Conservation (phyloP, 1,140 invertebrate species). For the Pogonus chalceus region DNA sequence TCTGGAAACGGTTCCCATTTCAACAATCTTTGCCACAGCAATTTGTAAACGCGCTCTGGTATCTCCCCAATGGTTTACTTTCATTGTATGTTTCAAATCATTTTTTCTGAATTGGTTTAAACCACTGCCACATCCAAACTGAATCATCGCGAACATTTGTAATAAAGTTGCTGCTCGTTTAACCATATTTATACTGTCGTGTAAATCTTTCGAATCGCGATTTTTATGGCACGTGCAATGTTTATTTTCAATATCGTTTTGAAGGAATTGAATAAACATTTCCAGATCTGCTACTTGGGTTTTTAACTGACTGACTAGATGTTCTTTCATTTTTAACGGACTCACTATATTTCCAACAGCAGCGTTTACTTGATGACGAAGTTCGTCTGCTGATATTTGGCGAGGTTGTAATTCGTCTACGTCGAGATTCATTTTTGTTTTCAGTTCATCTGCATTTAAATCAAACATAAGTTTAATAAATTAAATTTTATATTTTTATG, state of each 20-base stretch:
- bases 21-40: conserved; percentile 69
- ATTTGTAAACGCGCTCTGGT: conserved; percentile 86
- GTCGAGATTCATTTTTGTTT: conserved; percentile 64
- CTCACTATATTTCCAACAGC: conserved; percentile 75
- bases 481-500: conserved; percentile 34
- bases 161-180: conserved; percentile 77
- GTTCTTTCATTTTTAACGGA: conserved; percentile 92
- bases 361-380: conserved; percentile 53
- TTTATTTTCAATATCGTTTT: conserved; percentile 54
- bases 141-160: conserved; percentile 86
- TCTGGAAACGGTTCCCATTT: conserved; percentile 46
- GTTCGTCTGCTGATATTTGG: conserved; percentile 50
- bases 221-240: conserved; percentile 46
- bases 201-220: conserved; percentile 25
- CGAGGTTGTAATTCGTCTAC: conserved; percentile 59
- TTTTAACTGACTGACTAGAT: conserved; percentile 87
- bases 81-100: conserved; percentile 72
- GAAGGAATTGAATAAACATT: conserved; percentile 91
- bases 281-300: conserved; percentile 95
- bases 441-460: conserved; percentile 47
- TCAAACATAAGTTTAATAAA: background rate
- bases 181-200: conserved; percentile 57
- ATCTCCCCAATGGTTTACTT: conserved; percentile 89
- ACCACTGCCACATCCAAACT: conserved; percentile 73
- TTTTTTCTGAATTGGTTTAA: conserved; percentile 58